Conservation (phyloP, 2,888 invertebrate species). For the Dermolepida albohirtum region DNA sequence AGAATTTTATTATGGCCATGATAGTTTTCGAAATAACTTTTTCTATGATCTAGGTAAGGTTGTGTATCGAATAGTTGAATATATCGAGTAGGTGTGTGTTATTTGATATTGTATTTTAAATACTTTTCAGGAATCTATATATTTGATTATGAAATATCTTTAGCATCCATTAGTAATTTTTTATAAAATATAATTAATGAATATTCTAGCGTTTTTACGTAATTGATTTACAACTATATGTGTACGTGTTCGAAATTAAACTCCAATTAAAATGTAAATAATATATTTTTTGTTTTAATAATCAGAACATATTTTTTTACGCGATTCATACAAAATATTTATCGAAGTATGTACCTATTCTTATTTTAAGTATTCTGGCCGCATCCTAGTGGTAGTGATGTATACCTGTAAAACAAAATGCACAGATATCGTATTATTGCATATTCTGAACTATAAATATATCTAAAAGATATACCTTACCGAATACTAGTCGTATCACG, state of each 20-base stretch:
- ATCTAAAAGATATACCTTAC: constrained; percentile 21
- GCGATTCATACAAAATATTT: constrained; percentile 30
- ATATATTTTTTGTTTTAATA: constrained; percentile 24
- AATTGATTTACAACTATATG: too few species aligned
- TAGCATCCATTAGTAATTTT: too few species aligned
- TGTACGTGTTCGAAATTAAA: constrained; percentile 3
- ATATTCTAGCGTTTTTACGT: too few species aligned
- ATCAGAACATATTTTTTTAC: constrained; percentile 24
- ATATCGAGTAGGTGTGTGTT: too few species aligned
- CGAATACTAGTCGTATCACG: constrained; percentile 41
- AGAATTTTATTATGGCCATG: too few species aligned
- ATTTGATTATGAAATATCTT: too few species aligned
- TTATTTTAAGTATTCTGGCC: background rate
- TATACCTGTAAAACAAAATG: constrained; percentile 13
- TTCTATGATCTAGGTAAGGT: too few species aligned
- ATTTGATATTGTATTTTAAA: too few species aligned
- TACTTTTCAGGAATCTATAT: too few species aligned
- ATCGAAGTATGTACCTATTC: background rate
- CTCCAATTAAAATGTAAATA: constrained; percentile 23
- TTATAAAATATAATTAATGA: too few species aligned
- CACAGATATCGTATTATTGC: background rate
- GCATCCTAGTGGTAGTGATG: constrained; percentile 10
- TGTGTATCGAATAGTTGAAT: too few species aligned
- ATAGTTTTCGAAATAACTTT: too few species aligned
- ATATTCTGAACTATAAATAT: background rate